A percentile compares a stretch with the other conserved stretches of the same genome.
These are phyloP conservation scores for Trachelus troglodyta DNA, from an alignment of 2,888 invertebrate genomes.

Conservation along the genomic window DNA sequence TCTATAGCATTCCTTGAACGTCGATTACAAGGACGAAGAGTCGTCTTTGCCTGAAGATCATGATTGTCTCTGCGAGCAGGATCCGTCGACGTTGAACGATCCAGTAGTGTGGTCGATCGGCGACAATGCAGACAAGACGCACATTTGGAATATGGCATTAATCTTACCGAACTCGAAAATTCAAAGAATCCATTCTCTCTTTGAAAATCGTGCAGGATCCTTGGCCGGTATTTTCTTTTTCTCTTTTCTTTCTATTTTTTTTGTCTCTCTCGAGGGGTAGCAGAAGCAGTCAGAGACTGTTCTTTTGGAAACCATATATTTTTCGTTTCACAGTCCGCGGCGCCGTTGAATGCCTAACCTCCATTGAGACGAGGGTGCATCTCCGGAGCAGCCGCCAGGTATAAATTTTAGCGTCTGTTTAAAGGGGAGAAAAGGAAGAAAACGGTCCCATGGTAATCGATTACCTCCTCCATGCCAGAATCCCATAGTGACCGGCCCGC, in stretches of 20 bases:
- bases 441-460: conserved; percentile 58
- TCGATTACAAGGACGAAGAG: background rate
- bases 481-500: conserved; percentile 53
- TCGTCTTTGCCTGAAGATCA: background rate
- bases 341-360: conserved; percentile 54
- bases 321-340: conserved; percentile 60
- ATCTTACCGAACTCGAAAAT: conserved; percentile 47
- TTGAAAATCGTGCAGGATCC: conserved; percentile 29
- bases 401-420: conserved; percentile 60
- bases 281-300: conserved; percentile 28
- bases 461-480: conserved; percentile 59
- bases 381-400: conserved; percentile 56
- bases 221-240: conserved; percentile 22
- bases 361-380: conserved; percentile 55
- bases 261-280: conserved; percentile 16
- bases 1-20: background rate
- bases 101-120: background rate
- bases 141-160: conserved; percentile 30
- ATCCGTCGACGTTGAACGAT: background rate
- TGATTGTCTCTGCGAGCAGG: background rate
- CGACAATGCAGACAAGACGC: background rate
- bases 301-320: conserved; percentile 54
- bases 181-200: conserved; percentile 45
- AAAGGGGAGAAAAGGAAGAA: conserved; percentile 36
- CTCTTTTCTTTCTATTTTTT: conserved; percentile 24